Evolutionary conservation across 2,113 vertebrate species (phyloP), one percentile per base, ranked within the genome.

Genomic region (Ranitomeya imitator): DNA sequence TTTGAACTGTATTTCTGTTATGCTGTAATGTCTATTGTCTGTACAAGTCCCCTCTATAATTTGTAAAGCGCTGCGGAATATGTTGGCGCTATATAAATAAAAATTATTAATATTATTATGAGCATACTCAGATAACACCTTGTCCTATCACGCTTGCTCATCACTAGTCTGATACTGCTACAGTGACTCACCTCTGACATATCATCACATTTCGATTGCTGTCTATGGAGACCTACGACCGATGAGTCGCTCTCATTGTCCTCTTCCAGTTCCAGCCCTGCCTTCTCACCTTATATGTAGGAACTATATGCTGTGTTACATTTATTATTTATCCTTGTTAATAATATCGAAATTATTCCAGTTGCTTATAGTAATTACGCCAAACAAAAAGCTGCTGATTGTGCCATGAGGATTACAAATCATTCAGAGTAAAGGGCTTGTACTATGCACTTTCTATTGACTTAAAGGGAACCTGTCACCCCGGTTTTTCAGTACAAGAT

Each of bases 371-470:
- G 73, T 76, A 76, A 76, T 52, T 51, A 7, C 52, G 73, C 73
- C 94, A 96, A 94, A 94, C 92, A 90, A 93, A 45, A 93, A 94
- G 71, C 87, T 90, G 26, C 51, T 83, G 90, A 92, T 92, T 92
- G 92, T 95, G 94, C 94, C 93, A 94, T 92, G 91, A 91, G 89
- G 92, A n/a, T 93, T 93, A 93, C 90, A 91, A 91, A 93, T 88
- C 92, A 91, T 92, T 94, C 93, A 94, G 93, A 90, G 93, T 93
- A 95, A 97, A 97, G 96, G 97, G 96, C 96, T 97, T 96, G 91
- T 96, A 97, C 96, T 98, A 98, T 97, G 97, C 96, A 98, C 97
- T 98, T 99, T 96, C 94, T 95, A 94, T 94, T 93, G 91, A 92
- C 88, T 91, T 90, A n/a, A n/a, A n/a, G n/a, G n/a, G n/a, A n/a